Evolutionary conservation across 1,140 invertebrate genomes (phyloP).

Genomic region (Goniozus legneri): DNA sequence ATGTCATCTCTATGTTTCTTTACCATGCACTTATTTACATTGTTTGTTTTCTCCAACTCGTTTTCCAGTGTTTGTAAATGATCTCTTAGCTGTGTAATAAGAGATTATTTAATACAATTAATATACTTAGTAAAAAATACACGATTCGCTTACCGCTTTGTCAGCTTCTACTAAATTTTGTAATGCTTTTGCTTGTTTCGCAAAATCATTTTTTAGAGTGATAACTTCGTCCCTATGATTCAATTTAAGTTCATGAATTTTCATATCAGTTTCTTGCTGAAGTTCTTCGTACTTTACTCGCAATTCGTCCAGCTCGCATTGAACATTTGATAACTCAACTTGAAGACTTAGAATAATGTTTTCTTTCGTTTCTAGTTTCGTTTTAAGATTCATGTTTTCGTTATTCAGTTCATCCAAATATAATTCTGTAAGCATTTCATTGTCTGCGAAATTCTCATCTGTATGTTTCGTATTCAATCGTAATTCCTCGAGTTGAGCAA

Average conservation of each 20-base stretch:
- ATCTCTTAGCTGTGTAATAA: neutral
- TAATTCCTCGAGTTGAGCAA: no score
- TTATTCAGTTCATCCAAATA: no score
- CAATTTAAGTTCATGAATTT: conserved; percentile 18
- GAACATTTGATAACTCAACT: conserved; percentile 23
- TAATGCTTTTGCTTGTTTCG: conserved; percentile 29
- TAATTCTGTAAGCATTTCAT: no score
- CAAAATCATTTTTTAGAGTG: conserved; percentile 24
- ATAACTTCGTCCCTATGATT: conserved; percentile 22
- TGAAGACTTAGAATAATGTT: conserved; percentile 27
- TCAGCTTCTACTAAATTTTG: conserved; percentile 28
- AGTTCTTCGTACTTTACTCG: conserved; percentile 28
- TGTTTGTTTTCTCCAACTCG: conserved; percentile 27
- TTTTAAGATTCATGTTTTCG: no score
- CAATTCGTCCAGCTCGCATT: conserved; percentile 29
- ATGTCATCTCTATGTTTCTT: conserved; percentile 33
- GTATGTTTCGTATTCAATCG: no score
- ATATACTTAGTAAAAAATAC: neutral
- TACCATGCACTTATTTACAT: conserved; percentile 16
- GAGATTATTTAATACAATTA: neutral
- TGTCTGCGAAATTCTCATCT: no score
- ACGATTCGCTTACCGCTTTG: conserved; percentile 30
- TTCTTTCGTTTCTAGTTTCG: conserved; percentile 22
- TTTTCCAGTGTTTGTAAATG: neutral
- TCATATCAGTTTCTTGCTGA: conserved; percentile 14